A percentile compares a stretch with the other conserved stretches of the same genome.
Evolutionary conservation across 1,140 invertebrate species (phyloP).

Genomic region (Trichogramma pretiosum): DNA sequence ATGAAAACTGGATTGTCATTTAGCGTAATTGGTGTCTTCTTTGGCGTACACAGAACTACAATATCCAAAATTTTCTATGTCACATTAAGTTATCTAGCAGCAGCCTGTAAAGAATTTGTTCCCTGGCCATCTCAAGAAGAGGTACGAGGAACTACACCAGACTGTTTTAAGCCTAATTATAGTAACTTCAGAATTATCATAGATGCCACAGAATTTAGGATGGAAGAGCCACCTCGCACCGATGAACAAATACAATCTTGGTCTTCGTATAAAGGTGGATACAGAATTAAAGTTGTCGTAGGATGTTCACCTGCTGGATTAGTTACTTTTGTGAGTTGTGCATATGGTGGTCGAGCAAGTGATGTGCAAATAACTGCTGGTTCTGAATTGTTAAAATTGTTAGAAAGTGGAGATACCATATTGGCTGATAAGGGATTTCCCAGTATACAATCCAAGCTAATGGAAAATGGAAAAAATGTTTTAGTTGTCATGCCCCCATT

Average conservation of each 20-base stretch:
- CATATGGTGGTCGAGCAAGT: conserved; percentile 24
- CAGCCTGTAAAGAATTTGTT: conserved; percentile 18
- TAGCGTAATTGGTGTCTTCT: conserved; percentile 13
- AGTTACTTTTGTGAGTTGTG: conserved; percentile 34
- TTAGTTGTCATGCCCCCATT: too few species aligned
- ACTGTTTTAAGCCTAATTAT: too few species aligned
- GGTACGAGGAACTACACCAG: conserved; percentile 16
- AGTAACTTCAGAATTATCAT: conserved; percentile 39
- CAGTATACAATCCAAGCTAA: too few species aligned
- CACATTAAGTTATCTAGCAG: conserved; percentile 15
- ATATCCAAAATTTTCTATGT: too few species aligned
- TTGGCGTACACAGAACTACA: too few species aligned
- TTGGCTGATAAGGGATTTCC: too few species aligned
- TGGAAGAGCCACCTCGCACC: too few species aligned
- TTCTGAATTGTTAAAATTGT: too few species aligned
- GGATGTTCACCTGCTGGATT: conserved; percentile 36
- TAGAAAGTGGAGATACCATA: too few species aligned
- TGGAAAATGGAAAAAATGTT: too few species aligned
- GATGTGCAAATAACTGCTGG: too few species aligned
- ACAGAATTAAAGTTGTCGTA: conserved; percentile 32
- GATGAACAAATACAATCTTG: too few species aligned
- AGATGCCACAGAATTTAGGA: conserved; percentile 40
- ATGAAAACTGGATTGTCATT: conserved; percentile 25
- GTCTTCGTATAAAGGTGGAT: conserved; percentile 39
- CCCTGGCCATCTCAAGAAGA: conserved; percentile 21